These are phyloP conservation scores for Cotesia chilonis DNA, from an alignment of 1,140 invertebrate species.

Conservation along the genomic window DNA sequence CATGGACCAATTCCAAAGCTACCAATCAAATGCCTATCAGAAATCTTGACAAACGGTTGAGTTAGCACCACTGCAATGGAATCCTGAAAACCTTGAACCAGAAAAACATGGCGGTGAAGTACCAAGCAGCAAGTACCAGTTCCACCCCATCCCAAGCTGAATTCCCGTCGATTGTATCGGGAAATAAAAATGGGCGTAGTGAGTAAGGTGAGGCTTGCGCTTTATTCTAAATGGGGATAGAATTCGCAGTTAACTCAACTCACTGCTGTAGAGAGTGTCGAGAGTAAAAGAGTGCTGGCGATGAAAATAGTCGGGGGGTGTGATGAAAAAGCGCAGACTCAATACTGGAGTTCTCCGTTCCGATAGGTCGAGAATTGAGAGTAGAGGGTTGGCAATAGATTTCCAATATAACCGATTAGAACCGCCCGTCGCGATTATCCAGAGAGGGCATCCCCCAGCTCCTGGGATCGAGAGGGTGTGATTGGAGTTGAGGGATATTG, in stretches of 20 bases:
- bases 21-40: too few species aligned
- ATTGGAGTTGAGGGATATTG: conserved; percentile 25
- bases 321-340: conserved; percentile 59
- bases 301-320: conserved; percentile 37
- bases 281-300: conserved; percentile 37
- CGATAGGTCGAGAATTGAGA: conserved; percentile 67
- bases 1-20: too few species aligned
- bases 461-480: conserved; percentile 34
- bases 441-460: conserved; percentile 9
- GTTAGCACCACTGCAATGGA: too few species aligned
- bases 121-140: too few species aligned
- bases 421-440: conserved; percentile 21
- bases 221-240: conserved; percentile 14
- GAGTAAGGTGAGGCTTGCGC: too few species aligned
- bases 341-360: conserved; percentile 66
- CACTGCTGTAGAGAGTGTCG: conserved; percentile 32
- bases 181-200: too few species aligned
- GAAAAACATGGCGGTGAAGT: too few species aligned
- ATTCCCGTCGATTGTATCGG: too few species aligned
- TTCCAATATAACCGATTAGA: conserved; percentile 57
- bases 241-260: background rate
- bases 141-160: too few species aligned
- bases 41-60: too few species aligned
- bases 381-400: conserved; percentile 66
- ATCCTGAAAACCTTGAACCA: too few species aligned